Percentiles rank a stretch among this genome's conserved stretches.
phyloP scores from a whole-genome alignment of 2,113 vertebrate genomes.

The Catharus bicknelli region DNA sequence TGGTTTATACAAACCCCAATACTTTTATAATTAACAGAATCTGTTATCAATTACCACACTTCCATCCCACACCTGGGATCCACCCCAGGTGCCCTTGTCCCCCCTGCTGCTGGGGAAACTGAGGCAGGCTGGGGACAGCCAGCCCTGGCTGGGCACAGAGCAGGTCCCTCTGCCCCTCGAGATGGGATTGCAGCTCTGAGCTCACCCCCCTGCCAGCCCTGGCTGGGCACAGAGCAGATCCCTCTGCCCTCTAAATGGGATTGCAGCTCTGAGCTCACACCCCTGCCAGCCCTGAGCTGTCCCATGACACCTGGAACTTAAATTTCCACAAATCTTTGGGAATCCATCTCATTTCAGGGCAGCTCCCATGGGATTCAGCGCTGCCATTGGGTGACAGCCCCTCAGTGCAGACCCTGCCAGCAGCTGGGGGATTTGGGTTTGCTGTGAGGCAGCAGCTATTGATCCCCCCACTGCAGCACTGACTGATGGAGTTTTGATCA shows the following conservation, averaged over 20 bases:
- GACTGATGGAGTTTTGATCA: constrained; percentile 18
- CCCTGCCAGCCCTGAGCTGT: not conserved
- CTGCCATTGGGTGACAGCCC: not conserved
- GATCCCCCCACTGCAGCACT: not conserved
- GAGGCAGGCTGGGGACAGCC: accelerated
- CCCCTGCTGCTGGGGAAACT: not conserved
- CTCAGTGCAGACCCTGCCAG: not conserved
- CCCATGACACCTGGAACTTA: not conserved
- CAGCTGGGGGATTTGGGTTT: not conserved
- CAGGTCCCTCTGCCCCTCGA: accelerated
- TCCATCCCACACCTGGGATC: too few species aligned
- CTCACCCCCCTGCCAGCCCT: not conserved
- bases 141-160: accelerated
- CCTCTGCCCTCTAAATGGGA: accelerated
- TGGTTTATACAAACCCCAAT: too few species aligned
- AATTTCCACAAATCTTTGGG: constrained; percentile 1
- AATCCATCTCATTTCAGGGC: not conserved
- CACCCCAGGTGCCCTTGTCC: too few species aligned
- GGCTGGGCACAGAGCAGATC: accelerated
- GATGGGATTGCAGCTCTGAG: accelerated
- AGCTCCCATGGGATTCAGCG: not conserved
- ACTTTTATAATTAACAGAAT: too few species aligned
- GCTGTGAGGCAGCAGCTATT: not conserved
- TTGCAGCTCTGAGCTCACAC: not conserved
- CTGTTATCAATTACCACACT: too few species aligned